These are phyloP conservation scores for Momotus momota DNA, from an alignment of 2,797 vertebrate species.

Conservation along the genomic window DNA sequence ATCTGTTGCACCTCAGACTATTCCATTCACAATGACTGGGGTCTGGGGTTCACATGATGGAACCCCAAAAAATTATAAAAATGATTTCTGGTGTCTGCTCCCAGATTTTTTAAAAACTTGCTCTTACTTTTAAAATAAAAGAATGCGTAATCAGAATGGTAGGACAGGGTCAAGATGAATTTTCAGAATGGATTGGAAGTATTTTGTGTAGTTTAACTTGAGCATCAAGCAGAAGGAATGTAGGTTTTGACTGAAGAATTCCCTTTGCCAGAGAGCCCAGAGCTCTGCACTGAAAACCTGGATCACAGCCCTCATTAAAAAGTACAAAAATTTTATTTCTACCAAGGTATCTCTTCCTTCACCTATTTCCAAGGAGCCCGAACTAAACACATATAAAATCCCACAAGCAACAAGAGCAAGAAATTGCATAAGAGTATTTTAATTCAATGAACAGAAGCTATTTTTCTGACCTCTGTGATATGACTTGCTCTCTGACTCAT, in stretches of 20 bases:
- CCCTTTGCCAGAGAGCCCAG: neutral
- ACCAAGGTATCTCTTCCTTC: neutral
- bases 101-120: neutral
- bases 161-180: neutral
- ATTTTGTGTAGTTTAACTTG: neutral
- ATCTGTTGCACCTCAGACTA: neutral
- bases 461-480: neutral
- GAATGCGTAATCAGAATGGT: neutral
- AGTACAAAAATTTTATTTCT: neutral
- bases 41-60: neutral
- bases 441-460: neutral
- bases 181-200: neutral
- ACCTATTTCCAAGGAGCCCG: neutral
- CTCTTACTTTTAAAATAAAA: neutral
- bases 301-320: slow-evolving; percentile 2
- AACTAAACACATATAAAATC: neutral
- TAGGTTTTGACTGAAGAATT: neutral
- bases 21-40: neutral
- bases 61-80: neutral
- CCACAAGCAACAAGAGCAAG: neutral
- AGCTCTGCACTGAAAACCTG: neutral
- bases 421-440: neutral
- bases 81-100: neutral
- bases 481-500: neutral
- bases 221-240: neutral